These are phyloP conservation scores for Trichomycterus rosablanca DNA, from an alignment of 2,113 vertebrate species.

Conservation along the genomic window DNA sequence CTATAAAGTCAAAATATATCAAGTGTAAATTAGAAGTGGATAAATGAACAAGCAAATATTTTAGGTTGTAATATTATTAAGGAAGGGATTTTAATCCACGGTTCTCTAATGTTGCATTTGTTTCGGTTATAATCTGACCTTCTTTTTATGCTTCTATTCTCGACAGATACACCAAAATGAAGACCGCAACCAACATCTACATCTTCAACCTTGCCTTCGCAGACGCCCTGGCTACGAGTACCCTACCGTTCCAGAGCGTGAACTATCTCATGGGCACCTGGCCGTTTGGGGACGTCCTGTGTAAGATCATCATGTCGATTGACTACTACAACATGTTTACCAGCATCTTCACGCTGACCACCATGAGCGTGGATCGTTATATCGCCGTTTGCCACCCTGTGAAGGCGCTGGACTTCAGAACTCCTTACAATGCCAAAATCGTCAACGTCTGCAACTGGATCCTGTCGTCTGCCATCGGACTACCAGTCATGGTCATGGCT, in stretches of 20 bases:
- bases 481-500: slow-evolving; percentile 98
- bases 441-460: slow-evolving; percentile 98
- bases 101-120: no score
- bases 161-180: slow-evolving; percentile 97
- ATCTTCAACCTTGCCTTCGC: slow-evolving; percentile 97
- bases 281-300: slow-evolving; percentile 90
- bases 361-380: slow-evolving; percentile 98
- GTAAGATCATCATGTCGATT: slow-evolving; percentile 94
- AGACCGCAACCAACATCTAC: slow-evolving; percentile 98
- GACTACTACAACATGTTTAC: slow-evolving; percentile 99
- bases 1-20: no score
- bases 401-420: slow-evolving; percentile 95
- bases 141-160: slow-evolving; percentile 18
- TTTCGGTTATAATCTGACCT: no score
- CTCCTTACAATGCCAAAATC: slow-evolving; percentile 93
- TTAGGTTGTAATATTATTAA: no score
- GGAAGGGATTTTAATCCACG: no score
- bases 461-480: slow-evolving; percentile 92
- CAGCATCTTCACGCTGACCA: slow-evolving; percentile 96
- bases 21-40: no score
- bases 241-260: slow-evolving; percentile 94
- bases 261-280: slow-evolving; percentile 97
- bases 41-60: no score
- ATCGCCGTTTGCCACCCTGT: slow-evolving; percentile 95
- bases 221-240: slow-evolving; percentile 92